Evolutionary conservation across 92 coral and sea anemone genomes (phyloP).

Genomic region (Porites rus): DNA sequence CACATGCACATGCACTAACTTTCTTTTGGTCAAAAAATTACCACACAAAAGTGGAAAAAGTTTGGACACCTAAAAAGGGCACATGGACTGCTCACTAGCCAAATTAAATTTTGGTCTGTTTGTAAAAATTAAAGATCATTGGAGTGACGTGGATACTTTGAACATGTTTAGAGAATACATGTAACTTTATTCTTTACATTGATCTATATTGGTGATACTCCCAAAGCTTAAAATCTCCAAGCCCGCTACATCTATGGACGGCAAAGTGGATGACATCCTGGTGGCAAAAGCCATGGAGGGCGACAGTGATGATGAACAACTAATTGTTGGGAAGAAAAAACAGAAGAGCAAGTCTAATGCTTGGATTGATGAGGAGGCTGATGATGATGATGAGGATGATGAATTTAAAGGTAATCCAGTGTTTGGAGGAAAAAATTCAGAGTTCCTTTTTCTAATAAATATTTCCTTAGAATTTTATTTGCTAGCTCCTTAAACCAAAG

Average conservation of each 20-base stretch:
- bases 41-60: no score
- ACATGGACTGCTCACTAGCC: no score
- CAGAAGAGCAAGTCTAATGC: slow-evolving; percentile 76
- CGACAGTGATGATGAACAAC: slow-evolving; percentile 95
- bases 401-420: slow-evolving; percentile 86
- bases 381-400: slow-evolving; percentile 92
- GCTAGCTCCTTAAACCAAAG: no score
- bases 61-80: no score
- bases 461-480: no score
- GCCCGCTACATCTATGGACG: not conserved
- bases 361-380: slow-evolving; percentile 99
- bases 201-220: not conserved
- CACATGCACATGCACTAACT: no score
- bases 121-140: no score
- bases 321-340: slow-evolving; percentile 78
- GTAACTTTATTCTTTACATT: no score
- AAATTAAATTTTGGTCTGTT: no score
- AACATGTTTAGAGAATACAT: no score
- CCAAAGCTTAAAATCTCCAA: slow-evolving; percentile 41
- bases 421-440: not conserved
- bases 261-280: slow-evolving; percentile 12
- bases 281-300: slow-evolving; percentile 49
- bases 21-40: no score
- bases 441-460: not conserved
- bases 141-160: no score